phyloP scores from a whole-genome alignment of 2,113 vertebrate species.

The Marcusenius ussheri region DNA sequence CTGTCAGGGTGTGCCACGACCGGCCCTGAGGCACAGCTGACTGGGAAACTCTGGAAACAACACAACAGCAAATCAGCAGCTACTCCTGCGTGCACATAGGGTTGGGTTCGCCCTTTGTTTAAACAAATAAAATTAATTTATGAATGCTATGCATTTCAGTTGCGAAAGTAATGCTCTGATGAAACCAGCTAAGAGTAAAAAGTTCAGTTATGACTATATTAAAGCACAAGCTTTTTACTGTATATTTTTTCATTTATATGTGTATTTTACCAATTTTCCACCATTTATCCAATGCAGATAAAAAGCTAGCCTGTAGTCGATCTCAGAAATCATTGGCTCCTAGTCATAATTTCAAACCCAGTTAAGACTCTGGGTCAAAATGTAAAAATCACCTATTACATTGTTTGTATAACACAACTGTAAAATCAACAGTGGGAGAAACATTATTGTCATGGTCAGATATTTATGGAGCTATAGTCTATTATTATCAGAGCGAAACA shows the following conservation, averaged over 20 bases:
- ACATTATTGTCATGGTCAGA: neutral
- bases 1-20: conserved; percentile 86
- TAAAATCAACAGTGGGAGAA: neutral
- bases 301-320: neutral
- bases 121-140: neutral
- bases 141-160: neutral
- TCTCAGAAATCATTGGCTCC: neutral
- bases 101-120: neutral
- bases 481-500: neutral
- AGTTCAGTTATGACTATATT: neutral
- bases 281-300: neutral
- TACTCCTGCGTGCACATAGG: neutral
- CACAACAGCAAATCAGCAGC: neutral
- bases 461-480: neutral
- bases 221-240: neutral
- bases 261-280: neutral
- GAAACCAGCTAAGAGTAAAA: neutral
- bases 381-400: neutral
- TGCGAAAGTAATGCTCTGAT: neutral
- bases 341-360: neutral
- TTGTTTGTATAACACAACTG: neutral
- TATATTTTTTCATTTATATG: neutral
- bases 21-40: conserved; percentile 69
- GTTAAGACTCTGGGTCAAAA: neutral
- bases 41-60: conserved; percentile 57